Conservation (phyloP, 1,140 invertebrate species). For the Ceratina calcarata region DNA sequence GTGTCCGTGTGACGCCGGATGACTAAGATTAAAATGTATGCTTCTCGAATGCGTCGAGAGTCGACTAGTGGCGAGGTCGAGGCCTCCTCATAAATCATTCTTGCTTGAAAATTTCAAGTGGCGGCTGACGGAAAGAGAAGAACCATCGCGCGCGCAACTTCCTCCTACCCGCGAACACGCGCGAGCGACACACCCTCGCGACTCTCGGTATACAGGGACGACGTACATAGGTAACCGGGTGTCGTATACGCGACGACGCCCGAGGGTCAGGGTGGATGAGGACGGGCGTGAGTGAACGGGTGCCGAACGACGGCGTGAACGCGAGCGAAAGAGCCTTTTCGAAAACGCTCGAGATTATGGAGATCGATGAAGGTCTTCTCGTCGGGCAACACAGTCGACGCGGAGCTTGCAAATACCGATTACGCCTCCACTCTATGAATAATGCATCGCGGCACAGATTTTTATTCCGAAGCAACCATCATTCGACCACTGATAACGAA, state of each 20-base stretch:
- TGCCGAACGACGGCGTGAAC: background rate
- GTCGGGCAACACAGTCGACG: too few species aligned
- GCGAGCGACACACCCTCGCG: too few species aligned
- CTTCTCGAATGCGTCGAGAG: constrained; percentile 57
- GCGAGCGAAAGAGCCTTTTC: background rate
- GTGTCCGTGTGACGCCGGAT: constrained; percentile 7
- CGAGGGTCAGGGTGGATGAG: background rate
- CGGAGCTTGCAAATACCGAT: too few species aligned
- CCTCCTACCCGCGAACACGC: constrained; percentile 1
- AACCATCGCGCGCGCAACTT: constrained; percentile 15
- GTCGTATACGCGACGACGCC: background rate
- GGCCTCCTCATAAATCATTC: constrained; percentile 62
- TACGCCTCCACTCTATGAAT: too few species aligned
- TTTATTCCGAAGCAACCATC: too few species aligned
- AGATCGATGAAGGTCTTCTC: background rate
- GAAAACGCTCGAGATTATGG: constrained; percentile 14
- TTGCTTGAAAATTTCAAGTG: constrained; percentile 63
- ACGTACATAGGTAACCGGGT: background rate
- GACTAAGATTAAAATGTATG: constrained; percentile 66
- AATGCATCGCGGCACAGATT: too few species aligned
- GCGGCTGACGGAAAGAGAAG: constrained; percentile 24
- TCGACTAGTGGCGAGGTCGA: constrained; percentile 62
- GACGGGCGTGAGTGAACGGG: background rate
- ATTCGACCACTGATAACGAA: too few species aligned
- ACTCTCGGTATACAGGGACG: background rate